Evolutionary conservation across 2,888 invertebrate species (phyloP).

Genomic region (Monoplex corrugatus): DNA sequence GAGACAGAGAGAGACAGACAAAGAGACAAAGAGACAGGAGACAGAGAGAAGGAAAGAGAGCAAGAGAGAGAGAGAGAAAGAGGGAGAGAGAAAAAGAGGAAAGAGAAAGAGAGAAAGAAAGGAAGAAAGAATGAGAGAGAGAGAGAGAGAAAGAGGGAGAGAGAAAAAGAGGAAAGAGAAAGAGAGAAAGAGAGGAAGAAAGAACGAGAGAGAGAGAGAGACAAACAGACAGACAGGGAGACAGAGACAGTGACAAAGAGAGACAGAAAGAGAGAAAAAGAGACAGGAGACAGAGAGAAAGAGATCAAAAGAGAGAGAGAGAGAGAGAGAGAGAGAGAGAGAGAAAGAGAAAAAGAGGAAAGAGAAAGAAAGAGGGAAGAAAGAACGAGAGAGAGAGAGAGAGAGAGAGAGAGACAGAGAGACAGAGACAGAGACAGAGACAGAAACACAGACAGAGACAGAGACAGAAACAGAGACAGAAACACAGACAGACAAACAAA

Average conservation of each 20-base stretch:
- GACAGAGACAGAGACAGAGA: neutral
- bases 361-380: slow-evolving; percentile 12
- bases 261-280: neutral
- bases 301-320: neutral
- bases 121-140: neutral
- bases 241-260: too few relatives aligned
- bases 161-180: too few relatives aligned
- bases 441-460: neutral
- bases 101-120: neutral
- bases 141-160: neutral
- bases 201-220: too few relatives aligned
- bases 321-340: neutral
- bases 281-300: neutral
- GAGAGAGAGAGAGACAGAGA: neutral
- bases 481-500: too few relatives aligned
- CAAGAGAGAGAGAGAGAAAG: too few relatives aligned
- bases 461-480: neutral
- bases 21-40: too few relatives aligned
- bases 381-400: neutral
- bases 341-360: slow-evolving; percentile 34
- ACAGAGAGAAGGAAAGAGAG: too few relatives aligned
- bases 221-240: too few relatives aligned
- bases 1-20: too few relatives aligned
- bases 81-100: too few relatives aligned
- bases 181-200: too few relatives aligned